phyloP scores from a whole-genome alignment of 2,797 vertebrate species.

The Pelodytes ibericus region DNA sequence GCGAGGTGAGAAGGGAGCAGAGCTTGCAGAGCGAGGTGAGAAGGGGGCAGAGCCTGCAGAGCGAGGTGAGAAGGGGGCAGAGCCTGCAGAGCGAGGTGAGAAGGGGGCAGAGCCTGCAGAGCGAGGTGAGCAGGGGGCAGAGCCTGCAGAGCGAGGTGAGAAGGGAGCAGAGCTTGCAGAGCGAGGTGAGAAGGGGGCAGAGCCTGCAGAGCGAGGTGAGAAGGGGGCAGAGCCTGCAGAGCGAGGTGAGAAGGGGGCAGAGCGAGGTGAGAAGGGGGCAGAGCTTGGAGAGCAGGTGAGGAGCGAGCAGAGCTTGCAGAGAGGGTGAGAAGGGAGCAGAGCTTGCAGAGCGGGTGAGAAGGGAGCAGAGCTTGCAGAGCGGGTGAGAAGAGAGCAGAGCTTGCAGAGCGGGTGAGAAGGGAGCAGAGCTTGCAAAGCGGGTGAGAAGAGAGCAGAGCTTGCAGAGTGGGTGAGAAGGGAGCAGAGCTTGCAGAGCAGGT shows the following conservation, averaged over 20 bases:
- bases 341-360: background rate
- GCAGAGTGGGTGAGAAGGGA: background rate
- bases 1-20: background rate
- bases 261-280: background rate
- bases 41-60: background rate
- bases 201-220: background rate
- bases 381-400: background rate
- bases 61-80: background rate
- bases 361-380: background rate
- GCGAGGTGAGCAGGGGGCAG: background rate
- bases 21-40: background rate
- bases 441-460: background rate
- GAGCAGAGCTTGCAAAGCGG: background rate
- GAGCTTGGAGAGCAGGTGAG: background rate
- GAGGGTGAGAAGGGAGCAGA: background rate
- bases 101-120: background rate
- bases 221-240: background rate
- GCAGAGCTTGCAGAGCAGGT: too few relatives aligned
- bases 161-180: background rate
- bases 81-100: background rate
- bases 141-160: background rate
- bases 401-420: background rate
- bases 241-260: background rate
- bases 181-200: background rate
- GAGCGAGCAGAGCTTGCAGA: background rate